Evolutionary conservation across 1,140 invertebrate genomes (phyloP), one percentile per base, ranked within the genome.

Genomic region (Drosophila insularis): DNA sequence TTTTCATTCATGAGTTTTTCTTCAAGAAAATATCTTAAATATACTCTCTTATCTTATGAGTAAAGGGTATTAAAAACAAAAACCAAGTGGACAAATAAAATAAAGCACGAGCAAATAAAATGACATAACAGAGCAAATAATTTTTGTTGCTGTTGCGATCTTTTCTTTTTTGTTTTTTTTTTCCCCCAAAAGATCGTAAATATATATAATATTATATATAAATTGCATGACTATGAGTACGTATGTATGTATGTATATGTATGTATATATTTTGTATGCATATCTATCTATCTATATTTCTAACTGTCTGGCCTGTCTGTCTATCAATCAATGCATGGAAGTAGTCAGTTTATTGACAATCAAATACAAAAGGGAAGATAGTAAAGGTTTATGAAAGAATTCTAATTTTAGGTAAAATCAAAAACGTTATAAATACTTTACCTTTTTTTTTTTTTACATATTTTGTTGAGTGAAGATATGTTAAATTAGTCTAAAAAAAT

Each of bases 51-150:
- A 17, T 17, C 6, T 19, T 19, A 3, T 0, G 35, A 0, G 2
- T 37, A 37, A 0, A 37, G 43, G 43, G 43, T 50, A 50, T 50
- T 21, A 21, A 21, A 50, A 50, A 19, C 17, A 50, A 50, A 46
- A 50, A 50, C 43, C 4, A 46, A 61, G 19, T 37, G n/a, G 39
- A 32, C 31, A 65, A 62, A 61, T 43, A 71, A 65, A 63, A 63
- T 60, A 60, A 58, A 55, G 68, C 54, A 68, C 53, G 65, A 61
- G 40, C 61, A 77, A 78, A 71, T 81, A 66, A 78, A 87, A 73
- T 86, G 79, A 86, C 82, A 86, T 87, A 86, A 85, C 76, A 78
- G 68, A 81, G 81, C 82, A 85, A 85, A 81, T 78, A 78, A 78
- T 75, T 74, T 54, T 31, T 66, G 55, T 62, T 75, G 55, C 32